phyloP scores from a whole-genome alignment of 1,140 invertebrate species.

The Drosophila ananassae region DNA sequence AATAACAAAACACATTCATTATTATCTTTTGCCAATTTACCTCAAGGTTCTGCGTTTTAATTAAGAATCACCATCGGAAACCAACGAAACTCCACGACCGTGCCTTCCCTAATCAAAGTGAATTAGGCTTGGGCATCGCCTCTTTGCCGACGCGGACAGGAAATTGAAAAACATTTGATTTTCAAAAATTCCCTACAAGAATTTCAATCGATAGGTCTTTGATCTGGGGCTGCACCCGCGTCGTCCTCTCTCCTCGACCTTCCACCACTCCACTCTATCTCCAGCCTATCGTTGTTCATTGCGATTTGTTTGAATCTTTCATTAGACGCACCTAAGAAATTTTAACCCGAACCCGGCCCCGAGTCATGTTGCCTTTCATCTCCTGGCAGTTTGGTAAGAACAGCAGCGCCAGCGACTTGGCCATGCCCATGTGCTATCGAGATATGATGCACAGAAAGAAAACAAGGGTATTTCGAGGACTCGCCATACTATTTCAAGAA shows the following conservation, averaged over 20 bases:
- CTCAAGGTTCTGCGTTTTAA: conserved; percentile 13
- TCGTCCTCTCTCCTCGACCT: conserved; percentile 3
- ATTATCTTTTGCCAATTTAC: background rate
- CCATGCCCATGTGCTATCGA: conserved; percentile 25
- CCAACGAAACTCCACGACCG: background rate
- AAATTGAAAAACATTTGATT: conserved; percentile 53
- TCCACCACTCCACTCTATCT: background rate
- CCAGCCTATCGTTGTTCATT: conserved; percentile 10
- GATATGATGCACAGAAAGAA: conserved; percentile 14
- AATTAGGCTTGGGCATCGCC: conserved; percentile 13
- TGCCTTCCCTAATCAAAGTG: conserved; percentile 19
- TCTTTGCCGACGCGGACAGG: conserved; percentile 22
- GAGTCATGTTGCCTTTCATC: conserved; percentile 46
- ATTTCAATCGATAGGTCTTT: conserved; percentile 48
- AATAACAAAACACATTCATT: background rate
- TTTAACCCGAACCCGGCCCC: conserved; percentile 20
- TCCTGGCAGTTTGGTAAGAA: conserved; percentile 38
- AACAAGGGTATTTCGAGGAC: background rate
- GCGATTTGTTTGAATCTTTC: conserved; percentile 48
- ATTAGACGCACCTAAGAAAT: conserved; percentile 49
- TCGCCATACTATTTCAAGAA: no score
- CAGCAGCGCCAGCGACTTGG: conserved; percentile 22
- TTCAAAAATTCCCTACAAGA: conserved; percentile 36
- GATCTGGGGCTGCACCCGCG: conserved; percentile 42
- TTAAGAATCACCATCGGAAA: conserved; percentile 23